Conservation (phyloP, 2,797 vertebrate genomes). For the Protonibea diacanthus region DNA sequence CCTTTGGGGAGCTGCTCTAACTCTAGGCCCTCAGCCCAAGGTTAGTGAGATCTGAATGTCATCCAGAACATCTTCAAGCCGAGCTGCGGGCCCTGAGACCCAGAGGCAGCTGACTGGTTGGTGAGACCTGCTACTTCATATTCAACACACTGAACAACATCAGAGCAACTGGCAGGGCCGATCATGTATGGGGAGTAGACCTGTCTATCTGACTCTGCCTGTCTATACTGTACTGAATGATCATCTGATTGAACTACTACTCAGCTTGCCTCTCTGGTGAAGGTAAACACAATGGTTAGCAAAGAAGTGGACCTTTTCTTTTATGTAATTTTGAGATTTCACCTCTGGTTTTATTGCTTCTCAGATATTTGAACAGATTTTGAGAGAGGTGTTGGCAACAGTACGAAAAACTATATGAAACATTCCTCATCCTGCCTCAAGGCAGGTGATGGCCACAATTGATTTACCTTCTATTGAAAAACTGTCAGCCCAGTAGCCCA, state of each 20-base stretch:
- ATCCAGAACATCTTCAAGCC: constrained; percentile 75
- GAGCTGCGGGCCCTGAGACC: constrained; percentile 50
- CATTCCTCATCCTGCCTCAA: too few relatives aligned
- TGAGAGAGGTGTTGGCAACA: too few relatives aligned
- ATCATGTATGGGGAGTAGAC: constrained; percentile 40
- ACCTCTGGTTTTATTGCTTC: not conserved
- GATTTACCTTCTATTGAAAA: not conserved
- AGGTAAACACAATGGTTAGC: not conserved
- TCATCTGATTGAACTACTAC: constrained; percentile 4
- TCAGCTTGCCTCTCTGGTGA: constrained; percentile 2
- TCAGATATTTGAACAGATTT: not conserved
- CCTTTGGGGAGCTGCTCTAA: constrained; percentile 65
- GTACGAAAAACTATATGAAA: not conserved
- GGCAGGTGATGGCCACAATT: not conserved
- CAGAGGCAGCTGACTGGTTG: constrained; percentile 64
- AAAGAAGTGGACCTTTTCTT: not conserved
- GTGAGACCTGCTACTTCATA: constrained; percentile 51
- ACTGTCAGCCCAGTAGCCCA: not conserved
- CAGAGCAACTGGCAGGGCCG: constrained; percentile 50
- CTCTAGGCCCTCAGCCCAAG: constrained; percentile 73
- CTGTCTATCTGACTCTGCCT: constrained; percentile 36
- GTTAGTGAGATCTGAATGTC: constrained; percentile 83
- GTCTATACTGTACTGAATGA: constrained; percentile 5
- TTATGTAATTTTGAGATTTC: not conserved
- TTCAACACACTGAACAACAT: constrained; percentile 66